Base-by-base conservation (phyloP, 2,113 vertebrate species). In the Athene cunicularia region DNA sequence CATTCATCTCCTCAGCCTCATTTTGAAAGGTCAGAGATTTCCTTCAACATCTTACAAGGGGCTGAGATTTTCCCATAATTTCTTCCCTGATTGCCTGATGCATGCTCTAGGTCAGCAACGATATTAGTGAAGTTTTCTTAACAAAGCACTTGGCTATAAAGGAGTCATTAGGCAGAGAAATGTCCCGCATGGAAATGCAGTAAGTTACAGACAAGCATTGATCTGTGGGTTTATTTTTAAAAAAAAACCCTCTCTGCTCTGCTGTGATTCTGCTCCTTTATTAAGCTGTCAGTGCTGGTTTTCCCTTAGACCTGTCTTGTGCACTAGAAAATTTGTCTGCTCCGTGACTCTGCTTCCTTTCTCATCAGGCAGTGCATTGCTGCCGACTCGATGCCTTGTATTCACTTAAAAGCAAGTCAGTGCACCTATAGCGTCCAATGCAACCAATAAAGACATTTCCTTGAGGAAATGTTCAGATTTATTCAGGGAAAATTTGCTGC, bases 381-480 rank as follows among this genome's bases (percentile, higher is more conserved):
- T 55, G 47, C 26, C 22, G 0, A 3, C 55, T 27, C 37, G 13
- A 15, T 6, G 2, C 56, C 56, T 45, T 13, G 8, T 2, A 21
- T 21, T 8, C 41, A 16, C 49, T 19, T 20, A 24, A 30, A 33
- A 63, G 47, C 12, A 22, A 39, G 15, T 24, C 23, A 32, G 49
- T 1, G 22, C 47, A 39, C 28, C 19, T n/a, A 13, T 1, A 15
- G 49, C 0, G 1, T 28, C 55, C 6, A 0, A 14, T 14, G 30
- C 30, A 32, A 49, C n/a, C 35, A 8, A 18, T 3, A 15, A 22
- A 27, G 26, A 12, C 17, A 6, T 39, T 49, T 55, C 26, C 56
- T 39, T 32, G 8, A 11, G 43, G 9, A 23, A 52, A n/a, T 2
- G 5, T 3, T 52, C 35, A 14, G 26, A 45, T 43, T 17, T 12